Base-by-base conservation (phyloP, 2,113 vertebrate genomes). In the Nothoprocta perdicaria region DNA sequence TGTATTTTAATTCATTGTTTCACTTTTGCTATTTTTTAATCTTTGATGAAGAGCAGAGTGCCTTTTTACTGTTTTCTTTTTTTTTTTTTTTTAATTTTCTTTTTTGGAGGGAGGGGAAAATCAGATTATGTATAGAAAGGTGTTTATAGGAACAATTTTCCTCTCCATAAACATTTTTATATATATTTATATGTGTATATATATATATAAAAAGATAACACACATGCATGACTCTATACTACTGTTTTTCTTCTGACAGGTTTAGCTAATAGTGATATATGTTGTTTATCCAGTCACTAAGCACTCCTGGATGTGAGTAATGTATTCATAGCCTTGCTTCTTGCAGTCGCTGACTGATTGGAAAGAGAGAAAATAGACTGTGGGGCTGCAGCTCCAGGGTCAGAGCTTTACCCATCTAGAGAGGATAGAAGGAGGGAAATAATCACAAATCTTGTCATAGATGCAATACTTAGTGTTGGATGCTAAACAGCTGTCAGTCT, bases 171-270 rank as follows among this genome's bases (percentile, higher is more conserved):
- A 48, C 2, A 11, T 80, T 72, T 22, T 19, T 53, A 3, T 38
- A 13, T 24, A 1, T n/a, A 9, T 27, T 6, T 0, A 53, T 21
- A 3, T 5, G 14, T 26, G 1, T 14, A 9, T 61, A n/a, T 58
- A 14, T 12, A 10, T 22, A 26, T 53, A 3, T 38, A 12, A 24
- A 1, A 29, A 29, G 53, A 57, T 15, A 57, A 57, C 29, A 8
- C 35, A 9, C 0, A 60, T 19, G 3, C 4, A 16, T 27, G 2
- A 31, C 53, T 57, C 29, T 12, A 11, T 62, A 33, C 52, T 46
- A 24, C 13, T 68, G 9, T 4, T n/a, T 90, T 88, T 66, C 66
- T n/a, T 12, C 27, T 13, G 10, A 8, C 18, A 15, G 9, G 22
- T 40, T 81, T 14, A 58, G 24, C 8, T 35, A 58, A 58, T 2